phyloP scores from a whole-genome alignment of 1,140 invertebrate genomes.

The Holcopasites calliopsidis region DNA sequence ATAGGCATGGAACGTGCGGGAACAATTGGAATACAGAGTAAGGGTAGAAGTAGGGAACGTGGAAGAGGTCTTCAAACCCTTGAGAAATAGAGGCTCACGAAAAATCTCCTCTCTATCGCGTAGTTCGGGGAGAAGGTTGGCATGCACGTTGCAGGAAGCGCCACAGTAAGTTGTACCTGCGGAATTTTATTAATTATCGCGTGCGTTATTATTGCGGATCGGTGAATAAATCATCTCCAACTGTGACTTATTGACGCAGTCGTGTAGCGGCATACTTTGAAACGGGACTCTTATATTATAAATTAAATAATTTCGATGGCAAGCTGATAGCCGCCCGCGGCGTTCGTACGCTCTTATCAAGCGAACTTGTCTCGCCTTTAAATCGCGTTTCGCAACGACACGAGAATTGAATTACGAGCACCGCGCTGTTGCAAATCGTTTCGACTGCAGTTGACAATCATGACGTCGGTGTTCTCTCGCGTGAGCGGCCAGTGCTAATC shows the following conservation, averaged over 20 bases:
- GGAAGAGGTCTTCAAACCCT: no score
- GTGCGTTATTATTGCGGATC: constrained; percentile 43
- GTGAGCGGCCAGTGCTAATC: neutral
- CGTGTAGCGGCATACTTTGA: constrained; percentile 20
- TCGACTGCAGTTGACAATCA: neutral
- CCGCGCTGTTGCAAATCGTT: constrained; percentile 7
- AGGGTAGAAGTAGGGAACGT: no score
- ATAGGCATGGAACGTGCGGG: neutral
- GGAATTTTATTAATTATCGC: constrained; percentile 51
- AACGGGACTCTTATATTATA: constrained; percentile 27
- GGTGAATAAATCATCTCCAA: constrained; percentile 45
- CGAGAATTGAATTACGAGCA: constrained; percentile 16
- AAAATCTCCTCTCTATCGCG: no score
- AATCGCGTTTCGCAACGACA: constrained; percentile 22
- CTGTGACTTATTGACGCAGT: constrained; percentile 29
- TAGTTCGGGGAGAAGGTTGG: neutral
- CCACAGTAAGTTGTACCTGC: neutral
- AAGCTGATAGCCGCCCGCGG: constrained; percentile 29
- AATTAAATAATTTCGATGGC: constrained; percentile 43
- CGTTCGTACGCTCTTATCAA: neutral
- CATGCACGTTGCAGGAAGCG: neutral
- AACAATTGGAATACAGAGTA: neutral
- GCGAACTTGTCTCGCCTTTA: neutral
- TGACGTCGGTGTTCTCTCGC: neutral
- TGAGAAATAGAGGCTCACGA: no score